Evolutionary conservation across 35 echinoderm and acorn worm species (phyloP).

Genomic region (Apostichopus parvimensis): DNA sequence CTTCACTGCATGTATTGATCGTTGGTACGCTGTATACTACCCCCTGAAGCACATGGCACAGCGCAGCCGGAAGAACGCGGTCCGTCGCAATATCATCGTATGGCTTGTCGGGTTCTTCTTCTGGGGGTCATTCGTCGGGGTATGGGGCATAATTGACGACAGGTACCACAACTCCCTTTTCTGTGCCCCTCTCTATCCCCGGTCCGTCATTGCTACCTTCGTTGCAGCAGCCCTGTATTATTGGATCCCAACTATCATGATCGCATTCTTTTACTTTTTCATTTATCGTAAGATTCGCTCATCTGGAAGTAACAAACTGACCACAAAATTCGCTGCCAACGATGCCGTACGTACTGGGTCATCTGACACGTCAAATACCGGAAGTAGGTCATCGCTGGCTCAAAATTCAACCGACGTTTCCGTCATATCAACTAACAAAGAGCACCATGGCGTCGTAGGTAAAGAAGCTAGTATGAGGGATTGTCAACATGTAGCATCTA

Average conservation of each 20-base stretch:
- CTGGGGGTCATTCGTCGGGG: slow-evolving; percentile 1
- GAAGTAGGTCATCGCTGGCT: not conserved
- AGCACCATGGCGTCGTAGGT: no score
- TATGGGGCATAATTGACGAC: not conserved
- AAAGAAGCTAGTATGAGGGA: no score
- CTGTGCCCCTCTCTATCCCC: not conserved
- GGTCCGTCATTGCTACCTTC: not conserved
- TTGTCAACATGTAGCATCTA: not conserved
- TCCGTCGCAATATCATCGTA: not conserved
- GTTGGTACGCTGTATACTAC: slow-evolving; percentile 9
- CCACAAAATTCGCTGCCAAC: not conserved
- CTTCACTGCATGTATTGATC: slow-evolving; percentile 11
- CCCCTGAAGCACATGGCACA: not conserved
- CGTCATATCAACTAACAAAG: no score
- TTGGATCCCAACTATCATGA: not conserved
- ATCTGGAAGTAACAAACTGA: not conserved
- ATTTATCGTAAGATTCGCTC: slow-evolving; percentile 28
- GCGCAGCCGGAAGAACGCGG: not conserved
- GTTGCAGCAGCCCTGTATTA: slow-evolving; percentile 17
- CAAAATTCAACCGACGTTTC: not conserved
- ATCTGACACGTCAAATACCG: not conserved
- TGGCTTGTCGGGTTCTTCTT: not conserved
- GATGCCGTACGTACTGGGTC: not conserved
- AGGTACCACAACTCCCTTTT: not conserved
- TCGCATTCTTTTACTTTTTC: slow-evolving; percentile 1